These are phyloP conservation scores for Tamias sibiricus DNA, from an alignment of 2,113 vertebrate species.

Conservation along the genomic window DNA sequence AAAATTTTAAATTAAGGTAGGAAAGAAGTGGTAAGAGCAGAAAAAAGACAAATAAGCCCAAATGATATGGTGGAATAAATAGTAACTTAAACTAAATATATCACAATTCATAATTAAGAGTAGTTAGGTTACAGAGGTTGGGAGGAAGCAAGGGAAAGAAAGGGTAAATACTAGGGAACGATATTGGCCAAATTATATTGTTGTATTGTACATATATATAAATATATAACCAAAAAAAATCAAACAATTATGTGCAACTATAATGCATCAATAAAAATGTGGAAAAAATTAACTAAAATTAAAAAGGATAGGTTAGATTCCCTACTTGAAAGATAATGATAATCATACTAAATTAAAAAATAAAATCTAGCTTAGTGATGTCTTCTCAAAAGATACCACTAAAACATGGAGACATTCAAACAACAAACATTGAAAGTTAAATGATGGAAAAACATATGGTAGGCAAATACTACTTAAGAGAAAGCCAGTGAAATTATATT, in stretches of 20 bases:
- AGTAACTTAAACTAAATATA: background rate
- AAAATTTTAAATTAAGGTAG: background rate
- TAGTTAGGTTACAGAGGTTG: background rate
- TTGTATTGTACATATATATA: too few relatives aligned
- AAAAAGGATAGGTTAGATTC: background rate
- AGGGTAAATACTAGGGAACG: too few relatives aligned
- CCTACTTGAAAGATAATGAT: background rate
- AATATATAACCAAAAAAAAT: too few relatives aligned
- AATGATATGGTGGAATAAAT: slow-evolving; percentile 14
- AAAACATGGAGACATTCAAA: background rate
- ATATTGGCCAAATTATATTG: too few relatives aligned
- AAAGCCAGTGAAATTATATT: background rate
- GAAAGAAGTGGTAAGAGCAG: background rate
- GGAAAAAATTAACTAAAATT: too few relatives aligned
- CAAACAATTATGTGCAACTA: too few relatives aligned
- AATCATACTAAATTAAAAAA: slow-evolving; percentile 7
- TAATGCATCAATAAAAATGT: too few relatives aligned
- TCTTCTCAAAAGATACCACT: background rate
- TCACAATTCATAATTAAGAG: background rate
- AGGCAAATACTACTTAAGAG: slow-evolving; percentile 12
- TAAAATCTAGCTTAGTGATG: background rate
- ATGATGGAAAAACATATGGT: background rate
- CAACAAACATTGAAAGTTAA: background rate
- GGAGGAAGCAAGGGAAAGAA: too few relatives aligned
- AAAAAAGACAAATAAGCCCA: slow-evolving; percentile 4